Evolutionary conservation across 2,888 invertebrate genomes (phyloP), one percentile per base, ranked within the genome.

Genomic region (Eristalis intricaria): DNA sequence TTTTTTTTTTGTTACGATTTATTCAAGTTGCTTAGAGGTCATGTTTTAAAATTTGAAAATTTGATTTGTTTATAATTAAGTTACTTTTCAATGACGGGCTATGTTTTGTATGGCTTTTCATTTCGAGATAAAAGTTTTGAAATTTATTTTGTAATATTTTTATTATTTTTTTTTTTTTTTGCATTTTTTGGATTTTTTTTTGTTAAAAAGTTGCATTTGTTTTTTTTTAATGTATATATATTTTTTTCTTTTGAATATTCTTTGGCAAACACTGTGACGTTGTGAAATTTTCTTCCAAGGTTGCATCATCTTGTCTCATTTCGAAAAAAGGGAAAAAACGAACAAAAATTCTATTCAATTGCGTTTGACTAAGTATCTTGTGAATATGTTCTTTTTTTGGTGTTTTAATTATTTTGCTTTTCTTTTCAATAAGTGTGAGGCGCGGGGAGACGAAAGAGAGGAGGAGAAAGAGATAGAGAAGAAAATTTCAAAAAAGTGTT

Each of bases 251-350:
- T 75, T 32, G 43, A 86, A 86, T 86, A 82, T 82, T 86, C 86
- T 86, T 86, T 86, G 86, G 86, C 86, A 86, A 86, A 86, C 86
- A 86, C 82, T 79, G 40, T 86, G 66, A 65, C 38, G 78, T 79
- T 77, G 81, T 75, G 86, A 86, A 82, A 86, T 86, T 82, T 78
- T 75, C 82, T 78, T 78, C 85, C 38, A 10, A n/a, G 50, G 22
- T 71, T 35, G 38, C 63, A 35, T 71, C 22, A 58, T 76, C 76
- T 60, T 4, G 66, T 63, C 50, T 50, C 50, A 50, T 50, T 50
- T 50, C 50, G 8, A 50, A 19, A 50, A 8, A 7, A 50, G 3
- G 19, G n/a, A 8, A 50, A 63, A 63, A 40, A 66, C 81, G 77
- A 78, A 64, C 74, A 86, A 86, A 61, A 61, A n/a, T 15, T 43